These are phyloP conservation scores for Aphidius ervi DNA, from an alignment of 1,140 invertebrate genomes.

Conservation along the genomic window DNA sequence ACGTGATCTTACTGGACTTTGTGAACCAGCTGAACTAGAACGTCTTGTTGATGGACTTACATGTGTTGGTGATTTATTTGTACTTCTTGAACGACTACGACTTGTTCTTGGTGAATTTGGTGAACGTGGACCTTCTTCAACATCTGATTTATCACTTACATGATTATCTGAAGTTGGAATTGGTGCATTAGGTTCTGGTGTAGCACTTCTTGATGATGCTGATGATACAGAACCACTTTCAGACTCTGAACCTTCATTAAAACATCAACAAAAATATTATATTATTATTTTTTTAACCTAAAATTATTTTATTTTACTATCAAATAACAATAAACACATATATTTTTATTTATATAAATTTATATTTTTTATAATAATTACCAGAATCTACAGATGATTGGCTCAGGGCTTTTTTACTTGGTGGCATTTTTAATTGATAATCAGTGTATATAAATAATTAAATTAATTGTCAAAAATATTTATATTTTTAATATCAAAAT, in stretches of 20 bases:
- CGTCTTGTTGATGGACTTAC: slow-evolving; percentile 41
- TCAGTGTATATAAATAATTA: too few relatives aligned
- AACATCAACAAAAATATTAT: background rate
- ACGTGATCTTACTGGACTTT: slow-evolving; percentile 4
- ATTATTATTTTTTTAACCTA: too few relatives aligned
- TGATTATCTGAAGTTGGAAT: slow-evolving; percentile 30
- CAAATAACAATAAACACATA: too few relatives aligned
- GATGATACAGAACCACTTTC: slow-evolving; percentile 47
- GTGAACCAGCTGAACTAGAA: slow-evolving; percentile 35
- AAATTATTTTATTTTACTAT: too few relatives aligned
- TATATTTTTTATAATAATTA: too few relatives aligned
- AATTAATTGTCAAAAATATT: too few relatives aligned
- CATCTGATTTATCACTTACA: slow-evolving; percentile 36
- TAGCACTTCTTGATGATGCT: slow-evolving; percentile 43
- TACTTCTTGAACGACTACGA: slow-evolving; percentile 36
- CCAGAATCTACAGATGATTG: too few relatives aligned
- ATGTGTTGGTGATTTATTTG: slow-evolving; percentile 29
- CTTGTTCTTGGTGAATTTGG: slow-evolving; percentile 37
- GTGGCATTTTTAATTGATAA: too few relatives aligned
- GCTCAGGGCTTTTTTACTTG: too few relatives aligned
- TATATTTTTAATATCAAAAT: too few relatives aligned
- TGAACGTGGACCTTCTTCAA: slow-evolving; percentile 34
- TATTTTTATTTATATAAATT: too few relatives aligned
- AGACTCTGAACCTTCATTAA: slow-evolving; percentile 48
- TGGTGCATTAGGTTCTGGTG: slow-evolving; percentile 34